A percentile compares a stretch with the other conserved stretches of the same genome.
Conservation (phyloP, 2,797 vertebrate genomes). For the Sciurus carolinensis region DNA sequence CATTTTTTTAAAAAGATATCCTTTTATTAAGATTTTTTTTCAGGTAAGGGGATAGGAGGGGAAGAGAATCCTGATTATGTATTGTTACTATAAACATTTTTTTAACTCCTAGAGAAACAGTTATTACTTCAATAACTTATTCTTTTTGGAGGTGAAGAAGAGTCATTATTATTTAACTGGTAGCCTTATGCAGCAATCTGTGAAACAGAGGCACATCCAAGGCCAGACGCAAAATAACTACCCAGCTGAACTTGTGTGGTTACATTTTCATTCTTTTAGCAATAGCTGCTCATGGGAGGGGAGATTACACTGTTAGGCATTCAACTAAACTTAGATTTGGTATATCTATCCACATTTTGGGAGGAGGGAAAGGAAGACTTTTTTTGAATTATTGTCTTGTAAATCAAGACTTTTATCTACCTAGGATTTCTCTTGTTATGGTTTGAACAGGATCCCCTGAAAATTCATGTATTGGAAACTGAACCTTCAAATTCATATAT, state of each 20-base stretch:
- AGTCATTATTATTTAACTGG: constrained; percentile 57
- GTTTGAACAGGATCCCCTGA: not conserved
- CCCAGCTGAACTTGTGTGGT: not conserved
- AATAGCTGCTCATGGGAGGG: not conserved
- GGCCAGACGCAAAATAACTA: not conserved
- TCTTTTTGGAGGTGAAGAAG: not conserved
- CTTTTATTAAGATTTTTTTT: constrained; percentile 54
- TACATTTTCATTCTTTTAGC: not conserved
- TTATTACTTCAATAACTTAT: not conserved
- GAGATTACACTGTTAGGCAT: not conserved
- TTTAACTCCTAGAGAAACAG: constrained; percentile 4
- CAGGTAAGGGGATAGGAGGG: not conserved
- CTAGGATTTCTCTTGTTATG: constrained; percentile 10
- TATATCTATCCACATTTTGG: not conserved
- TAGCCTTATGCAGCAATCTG: not conserved
- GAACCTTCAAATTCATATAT: not conserved
- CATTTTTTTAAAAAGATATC: not conserved
- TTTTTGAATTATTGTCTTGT: not conserved
- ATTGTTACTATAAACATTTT: not conserved
- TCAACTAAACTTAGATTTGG: not conserved
- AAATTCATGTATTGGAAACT: not conserved
- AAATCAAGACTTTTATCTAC: not conserved
- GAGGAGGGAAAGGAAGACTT: too few species aligned
- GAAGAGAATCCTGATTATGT: not conserved
- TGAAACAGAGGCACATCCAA: not conserved